Evolutionary conservation across 2,888 invertebrate species (phyloP), one percentile per base, ranked within the genome.

Genomic region (Zygaena filipendulae): DNA sequence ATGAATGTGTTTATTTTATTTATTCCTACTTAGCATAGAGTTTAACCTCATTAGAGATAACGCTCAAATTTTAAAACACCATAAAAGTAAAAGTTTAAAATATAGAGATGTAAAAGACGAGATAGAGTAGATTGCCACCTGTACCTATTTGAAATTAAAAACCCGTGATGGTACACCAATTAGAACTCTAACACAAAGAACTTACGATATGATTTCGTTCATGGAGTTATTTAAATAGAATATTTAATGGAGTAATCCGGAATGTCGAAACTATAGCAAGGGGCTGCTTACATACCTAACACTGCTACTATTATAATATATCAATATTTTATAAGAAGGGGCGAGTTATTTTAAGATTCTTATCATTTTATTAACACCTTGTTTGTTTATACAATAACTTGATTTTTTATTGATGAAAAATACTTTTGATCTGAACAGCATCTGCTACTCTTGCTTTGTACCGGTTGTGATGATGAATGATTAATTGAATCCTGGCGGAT

Each of bases 51-150:
- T n/a, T n/a, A n/a, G n/a, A n/a, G n/a, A 16, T 7, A 6, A 16
- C 16, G 60, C 54, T 67, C 61, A 62, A 58, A 62, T 67, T 68
- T 67, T 62, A 71, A 72, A 58, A 46, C 52, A 40, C 47, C 53
- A 63, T 69, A 74, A 75, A 75, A 77, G 70, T 72, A 79, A 75
- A 69, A 75, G 68, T 74, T 63, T 62, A 54, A 64, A 69, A 69
- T 71, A 68, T 59, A 45, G 54, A 69, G 74, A 79, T 74, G 52
- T 40, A 56, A 71, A 64, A 64, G 62, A 64, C 56, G 59, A 74
- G 75, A 79, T 75, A 74, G 63, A 58, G 47, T 45, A 44, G 50
- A 61, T 47, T 58, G 54, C 59, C 77, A 77, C 79, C 77, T 79
- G 79, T 70, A 66, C 49, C 57, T 51, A 45, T 58, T 55, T 39